Base-by-base conservation (phyloP, 2,797 vertebrate species). In the Acipenser oxyrinchus region DNA sequence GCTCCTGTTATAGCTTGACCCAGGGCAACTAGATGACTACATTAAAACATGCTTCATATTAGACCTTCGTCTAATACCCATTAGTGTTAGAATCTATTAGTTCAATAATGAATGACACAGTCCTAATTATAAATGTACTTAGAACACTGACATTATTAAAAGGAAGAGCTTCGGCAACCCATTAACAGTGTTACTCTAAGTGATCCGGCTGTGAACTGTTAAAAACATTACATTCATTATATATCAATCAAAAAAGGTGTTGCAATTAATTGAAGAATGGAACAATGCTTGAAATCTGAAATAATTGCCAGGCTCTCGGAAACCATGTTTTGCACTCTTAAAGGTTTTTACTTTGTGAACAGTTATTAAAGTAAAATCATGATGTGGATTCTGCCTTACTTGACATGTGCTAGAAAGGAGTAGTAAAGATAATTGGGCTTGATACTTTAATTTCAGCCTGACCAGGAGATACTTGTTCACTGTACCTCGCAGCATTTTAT, bases 171-270 rank as follows among this genome's bases (percentile, higher is more conserved):
- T 89, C 84, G 88, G 87, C 89, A 88, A 88, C 85, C 92, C 91
- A 95, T 97, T 98, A 96, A 93, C 92, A 92, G 87, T 82, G 89
- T 89, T 91, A 88, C 93, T 95, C 95, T 96, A 95, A 96, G 93
- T 95, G 92, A 94, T 92, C 91, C 90, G 90, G 90, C 93, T 94
- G 92, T 89, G 92, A 92, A 90, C 93, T 92, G 91, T 91, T 95
- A 94, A 93, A 93, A 91, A 92, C 92, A 92, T 93, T 96, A 95
- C 93, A 92, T 94, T 95, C 92, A 92, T 95, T 93, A 90, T 82
- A 87, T 84, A 78, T 92, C 91, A 91, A 82, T 92, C 90, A 91
- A 93, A 90, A 85, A 91, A 90, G 88, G 89, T 93, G 91, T 95
- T 93, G 89, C 90, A 90, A 93, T 93, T 95, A 96, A 92, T 90